phyloP scores from a whole-genome alignment of 2,113 vertebrate genomes.

The Otolemur garnettii region DNA sequence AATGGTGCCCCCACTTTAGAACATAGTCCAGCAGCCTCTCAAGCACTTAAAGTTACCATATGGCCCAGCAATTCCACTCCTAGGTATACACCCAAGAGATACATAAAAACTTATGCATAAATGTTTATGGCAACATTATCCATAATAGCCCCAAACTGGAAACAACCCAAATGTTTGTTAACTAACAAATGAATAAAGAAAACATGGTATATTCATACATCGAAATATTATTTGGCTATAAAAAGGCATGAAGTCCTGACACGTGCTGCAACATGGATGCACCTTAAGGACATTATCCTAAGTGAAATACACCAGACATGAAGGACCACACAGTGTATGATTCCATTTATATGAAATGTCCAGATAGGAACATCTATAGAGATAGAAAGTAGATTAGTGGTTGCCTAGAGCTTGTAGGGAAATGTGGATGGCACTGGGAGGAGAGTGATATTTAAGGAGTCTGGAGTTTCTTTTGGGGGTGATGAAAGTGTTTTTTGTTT shows the following conservation, averaged over 20 bases:
- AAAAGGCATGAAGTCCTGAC: not conserved
- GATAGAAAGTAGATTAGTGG: not conserved
- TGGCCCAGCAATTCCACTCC: not conserved
- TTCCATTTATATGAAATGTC: not conserved
- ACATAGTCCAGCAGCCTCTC: not conserved
- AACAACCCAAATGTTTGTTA: not conserved
- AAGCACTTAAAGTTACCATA: not conserved
- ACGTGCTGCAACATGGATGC: not conserved
- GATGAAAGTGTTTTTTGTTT: not conserved
- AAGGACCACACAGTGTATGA: not conserved
- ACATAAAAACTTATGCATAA: not conserved
- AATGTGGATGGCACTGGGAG: not conserved
- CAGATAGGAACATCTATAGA: not conserved
- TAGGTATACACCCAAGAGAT: not conserved
- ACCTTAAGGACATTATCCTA: not conserved
- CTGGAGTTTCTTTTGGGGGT: not conserved
- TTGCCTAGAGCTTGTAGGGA: not conserved
- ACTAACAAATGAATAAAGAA: not conserved
- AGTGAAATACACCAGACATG: not conserved
- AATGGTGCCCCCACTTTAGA: not conserved
- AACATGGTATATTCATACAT: not conserved
- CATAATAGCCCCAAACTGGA: not conserved
- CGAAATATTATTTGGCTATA: not conserved
- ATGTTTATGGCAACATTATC: not conserved
- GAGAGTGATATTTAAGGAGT: not conserved